These are phyloP conservation scores for Microtus richardsoni DNA, from an alignment of 2,113 vertebrate species.

Conservation along the genomic window DNA sequence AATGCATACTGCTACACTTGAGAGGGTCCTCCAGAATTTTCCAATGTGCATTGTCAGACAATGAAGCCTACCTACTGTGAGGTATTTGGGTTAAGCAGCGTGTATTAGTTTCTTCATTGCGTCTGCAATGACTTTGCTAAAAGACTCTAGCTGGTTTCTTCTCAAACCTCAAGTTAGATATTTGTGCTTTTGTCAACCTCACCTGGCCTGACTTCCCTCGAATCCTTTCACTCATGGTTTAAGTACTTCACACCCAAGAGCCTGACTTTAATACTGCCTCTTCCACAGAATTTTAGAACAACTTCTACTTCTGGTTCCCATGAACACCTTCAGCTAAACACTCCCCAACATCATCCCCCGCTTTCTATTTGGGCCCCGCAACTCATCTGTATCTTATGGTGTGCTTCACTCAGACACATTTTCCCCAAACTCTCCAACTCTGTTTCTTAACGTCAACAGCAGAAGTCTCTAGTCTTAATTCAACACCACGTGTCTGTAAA, in stretches of 20 bases:
- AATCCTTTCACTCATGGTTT: background rate
- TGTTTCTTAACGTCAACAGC: background rate
- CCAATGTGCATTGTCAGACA: background rate
- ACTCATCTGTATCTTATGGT: background rate
- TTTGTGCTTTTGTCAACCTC: background rate
- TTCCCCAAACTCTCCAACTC: background rate
- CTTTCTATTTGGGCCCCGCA: background rate
- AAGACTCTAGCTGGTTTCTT: background rate
- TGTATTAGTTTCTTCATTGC: too few relatives aligned
- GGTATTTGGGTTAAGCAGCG: background rate
- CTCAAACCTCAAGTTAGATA: background rate
- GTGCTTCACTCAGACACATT: background rate
- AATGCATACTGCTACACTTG: background rate
- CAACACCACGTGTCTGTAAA: background rate
- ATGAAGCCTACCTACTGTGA: background rate
- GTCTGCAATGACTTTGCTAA: background rate
- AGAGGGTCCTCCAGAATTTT: background rate
- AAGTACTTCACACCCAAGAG: background rate
- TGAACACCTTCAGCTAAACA: background rate
- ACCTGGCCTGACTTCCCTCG: background rate
- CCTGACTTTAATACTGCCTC: background rate
- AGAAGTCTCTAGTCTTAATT: background rate
- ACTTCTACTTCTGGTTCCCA: background rate
- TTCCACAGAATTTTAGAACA: background rate
- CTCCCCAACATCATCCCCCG: fast-evolving